Percentiles rank a stretch among this genome's conserved stretches.
Evolutionary conservation across 2,797 vertebrate genomes (phyloP).

Genomic region (Lophius americanus): DNA sequence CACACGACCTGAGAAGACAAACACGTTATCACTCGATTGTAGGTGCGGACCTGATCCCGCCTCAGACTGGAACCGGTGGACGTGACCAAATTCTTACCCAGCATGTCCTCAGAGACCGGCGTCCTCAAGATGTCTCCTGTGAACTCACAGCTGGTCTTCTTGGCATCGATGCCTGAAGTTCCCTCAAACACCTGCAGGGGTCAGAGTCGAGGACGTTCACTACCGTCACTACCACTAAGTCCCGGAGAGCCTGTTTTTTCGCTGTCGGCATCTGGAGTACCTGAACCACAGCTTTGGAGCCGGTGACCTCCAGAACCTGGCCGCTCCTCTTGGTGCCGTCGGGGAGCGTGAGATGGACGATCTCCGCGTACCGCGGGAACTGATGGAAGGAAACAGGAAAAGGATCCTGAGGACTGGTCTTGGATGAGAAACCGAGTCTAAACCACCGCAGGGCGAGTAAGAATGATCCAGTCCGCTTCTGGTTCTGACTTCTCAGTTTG

Average conservation of each 20-base stretch:
- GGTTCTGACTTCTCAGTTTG: too few species aligned
- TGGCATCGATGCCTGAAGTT: conserved; percentile 86
- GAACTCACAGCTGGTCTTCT: conserved; percentile 85
- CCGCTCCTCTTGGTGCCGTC: conserved; percentile 86
- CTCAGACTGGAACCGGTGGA: too few species aligned
- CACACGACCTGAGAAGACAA: conserved; percentile 77
- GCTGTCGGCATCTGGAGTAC: conserved; percentile 41
- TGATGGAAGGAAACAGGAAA: conserved; percentile 35
- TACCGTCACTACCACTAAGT: too few species aligned
- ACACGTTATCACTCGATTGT: too few species aligned
- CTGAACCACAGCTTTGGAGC: conserved; percentile 86
- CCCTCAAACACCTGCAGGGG: conserved; percentile 80
- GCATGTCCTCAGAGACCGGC: conserved; percentile 87
- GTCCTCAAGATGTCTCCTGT: conserved; percentile 84
- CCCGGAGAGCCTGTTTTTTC: conserved; percentile 12
- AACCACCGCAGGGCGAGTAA: too few species aligned
- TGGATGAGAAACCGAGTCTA: too few species aligned
- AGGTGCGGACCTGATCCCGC: too few species aligned
- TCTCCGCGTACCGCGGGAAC: conserved; percentile 87
- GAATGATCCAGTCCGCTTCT: too few species aligned
- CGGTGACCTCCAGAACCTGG: conserved; percentile 87
- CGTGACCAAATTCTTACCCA: conserved; percentile 66
- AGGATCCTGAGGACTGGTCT: too few species aligned
- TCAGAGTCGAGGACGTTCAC: too few species aligned
- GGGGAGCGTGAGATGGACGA: conserved; percentile 85